Percentiles rank a stretch among this genome's conserved stretches.
Conservation (phyloP, 2,797 vertebrate species). For the Tachyglossus aculeatus region DNA sequence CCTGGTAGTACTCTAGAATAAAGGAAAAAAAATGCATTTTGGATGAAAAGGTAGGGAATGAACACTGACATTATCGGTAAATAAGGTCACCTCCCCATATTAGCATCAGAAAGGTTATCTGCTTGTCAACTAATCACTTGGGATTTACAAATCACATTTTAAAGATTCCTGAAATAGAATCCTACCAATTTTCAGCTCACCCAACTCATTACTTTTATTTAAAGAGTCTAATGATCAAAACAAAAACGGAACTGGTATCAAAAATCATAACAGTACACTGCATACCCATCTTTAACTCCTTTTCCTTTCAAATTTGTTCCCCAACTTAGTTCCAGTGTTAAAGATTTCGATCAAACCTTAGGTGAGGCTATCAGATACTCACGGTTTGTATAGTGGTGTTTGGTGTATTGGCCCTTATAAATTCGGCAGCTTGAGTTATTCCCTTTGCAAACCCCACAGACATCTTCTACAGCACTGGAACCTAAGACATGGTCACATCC, state of each 20-base stretch:
- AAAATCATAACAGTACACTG: too few relatives aligned
- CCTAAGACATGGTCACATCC: slow-evolving; percentile 87
- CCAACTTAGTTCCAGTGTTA: fast-evolving
- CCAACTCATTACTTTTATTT: neutral
- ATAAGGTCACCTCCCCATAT: neutral
- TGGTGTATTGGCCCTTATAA: slow-evolving; percentile 83
- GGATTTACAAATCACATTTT: neutral
- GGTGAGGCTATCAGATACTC: slow-evolving; percentile 18
- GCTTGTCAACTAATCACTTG: neutral
- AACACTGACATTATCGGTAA: neutral
- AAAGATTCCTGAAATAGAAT: neutral
- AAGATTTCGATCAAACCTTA: neutral
- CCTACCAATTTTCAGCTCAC: neutral
- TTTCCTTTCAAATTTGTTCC: neutral
- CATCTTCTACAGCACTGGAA: slow-evolving; percentile 80
- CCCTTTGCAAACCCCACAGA: slow-evolving; percentile 86
- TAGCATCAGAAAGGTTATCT: neutral
- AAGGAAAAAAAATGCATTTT: neutral
- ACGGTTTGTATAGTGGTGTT: slow-evolving; percentile 85
- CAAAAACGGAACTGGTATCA: too few relatives aligned
- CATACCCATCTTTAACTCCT: too few relatives aligned
- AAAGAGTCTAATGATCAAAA: neutral
- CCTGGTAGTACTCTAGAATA: slow-evolving; percentile 80
- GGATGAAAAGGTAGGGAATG: neutral
- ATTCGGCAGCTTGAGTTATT: slow-evolving; percentile 85